Evolutionary conservation across 2,113 vertebrate genomes (phyloP).

Genomic region (Heterocephalus glaber): DNA sequence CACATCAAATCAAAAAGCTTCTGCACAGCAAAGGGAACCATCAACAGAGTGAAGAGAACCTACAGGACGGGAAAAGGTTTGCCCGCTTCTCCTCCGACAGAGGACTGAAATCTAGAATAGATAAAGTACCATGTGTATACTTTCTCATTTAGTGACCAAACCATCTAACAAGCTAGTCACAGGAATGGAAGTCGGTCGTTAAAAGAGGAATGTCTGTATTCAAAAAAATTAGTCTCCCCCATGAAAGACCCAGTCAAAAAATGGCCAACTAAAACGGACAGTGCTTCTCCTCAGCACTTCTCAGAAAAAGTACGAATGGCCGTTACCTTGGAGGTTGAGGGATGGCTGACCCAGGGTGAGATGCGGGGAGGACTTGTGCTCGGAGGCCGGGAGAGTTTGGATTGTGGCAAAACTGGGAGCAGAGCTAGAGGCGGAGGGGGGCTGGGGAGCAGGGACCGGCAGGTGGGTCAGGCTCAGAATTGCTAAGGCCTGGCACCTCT

Average conservation of each 20-base stretch:
- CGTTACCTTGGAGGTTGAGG: not conserved
- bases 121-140: not conserved
- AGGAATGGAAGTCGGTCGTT: not conserved
- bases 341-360: not conserved
- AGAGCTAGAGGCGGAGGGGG: not conserved
- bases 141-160: not conserved
- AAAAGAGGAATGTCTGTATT: not conserved
- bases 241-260: not conserved
- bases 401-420: rapidly evolving
- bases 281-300: not conserved
- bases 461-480: not conserved
- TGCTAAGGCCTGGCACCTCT: not conserved
- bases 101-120: not conserved
- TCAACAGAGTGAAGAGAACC: not conserved
- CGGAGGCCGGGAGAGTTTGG: not conserved
- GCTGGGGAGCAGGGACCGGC: not conserved
- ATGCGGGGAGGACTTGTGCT: too few species aligned
- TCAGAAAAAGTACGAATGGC: not conserved
- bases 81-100: not conserved
- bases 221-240: not conserved
- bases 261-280: too few species aligned
- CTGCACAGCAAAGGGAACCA: not conserved
- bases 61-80: not conserved
- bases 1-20: not conserved
- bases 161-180: too few species aligned